Evolutionary conservation across 1,140 invertebrate species (phyloP).

Genomic region (Drosophila kepulauana): DNA sequence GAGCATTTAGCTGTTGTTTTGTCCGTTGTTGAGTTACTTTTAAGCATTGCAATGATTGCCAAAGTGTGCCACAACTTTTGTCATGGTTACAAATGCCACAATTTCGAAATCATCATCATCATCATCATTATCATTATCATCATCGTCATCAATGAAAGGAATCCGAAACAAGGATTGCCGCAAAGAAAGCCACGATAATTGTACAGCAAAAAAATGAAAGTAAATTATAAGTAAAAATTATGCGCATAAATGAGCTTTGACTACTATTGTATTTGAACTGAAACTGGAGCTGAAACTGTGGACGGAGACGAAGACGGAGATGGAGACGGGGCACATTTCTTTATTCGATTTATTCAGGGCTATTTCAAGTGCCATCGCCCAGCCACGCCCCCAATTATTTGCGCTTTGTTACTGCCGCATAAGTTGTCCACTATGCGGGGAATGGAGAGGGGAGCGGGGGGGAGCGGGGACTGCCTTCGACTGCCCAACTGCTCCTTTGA

Average conservation of each 20-base stretch:
- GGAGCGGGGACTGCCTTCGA: background rate
- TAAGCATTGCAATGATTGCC: constrained; percentile 14
- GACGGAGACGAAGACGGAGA: background rate
- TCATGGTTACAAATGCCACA: constrained; percentile 55
- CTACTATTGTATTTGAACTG: constrained; percentile 58
- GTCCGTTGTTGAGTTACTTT: constrained; percentile 17
- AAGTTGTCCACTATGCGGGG: constrained; percentile 9
- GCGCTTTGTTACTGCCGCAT: constrained; percentile 32
- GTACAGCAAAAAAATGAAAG: constrained; percentile 38
- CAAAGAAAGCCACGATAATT: background rate
- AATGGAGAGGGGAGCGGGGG: background rate
- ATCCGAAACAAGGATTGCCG: background rate
- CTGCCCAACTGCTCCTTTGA: background rate
- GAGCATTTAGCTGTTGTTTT: constrained; percentile 26
- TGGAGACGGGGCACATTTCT: constrained; percentile 10
- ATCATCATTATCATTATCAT: constrained; percentile 42
- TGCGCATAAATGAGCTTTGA: constrained; percentile 72
- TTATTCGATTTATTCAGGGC: constrained; percentile 39
- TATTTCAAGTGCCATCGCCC: constrained; percentile 29
- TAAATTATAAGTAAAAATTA: constrained; percentile 68
- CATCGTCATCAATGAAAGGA: constrained; percentile 33
- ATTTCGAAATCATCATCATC: constrained; percentile 29
- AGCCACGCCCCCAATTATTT: constrained; percentile 53
- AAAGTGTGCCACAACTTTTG: constrained; percentile 65
- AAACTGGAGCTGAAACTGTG: background rate